Evolutionary conservation across 2,113 vertebrate species (phyloP).

Genomic region (Noturus placidus): DNA sequence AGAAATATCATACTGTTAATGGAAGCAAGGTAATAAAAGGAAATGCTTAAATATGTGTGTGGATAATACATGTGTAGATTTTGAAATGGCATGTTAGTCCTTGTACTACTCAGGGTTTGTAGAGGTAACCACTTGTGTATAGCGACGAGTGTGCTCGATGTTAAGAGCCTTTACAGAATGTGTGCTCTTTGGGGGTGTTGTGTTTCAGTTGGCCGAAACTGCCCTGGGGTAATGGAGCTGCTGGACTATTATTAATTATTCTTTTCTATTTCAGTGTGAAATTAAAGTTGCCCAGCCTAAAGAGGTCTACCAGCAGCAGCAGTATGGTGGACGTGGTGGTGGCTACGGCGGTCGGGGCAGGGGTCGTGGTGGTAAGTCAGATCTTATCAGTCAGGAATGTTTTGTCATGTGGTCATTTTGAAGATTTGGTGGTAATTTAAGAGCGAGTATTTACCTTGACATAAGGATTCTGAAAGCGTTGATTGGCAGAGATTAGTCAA

Average conservation of each 20-base stretch:
- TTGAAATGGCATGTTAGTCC: background rate
- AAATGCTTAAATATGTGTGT: background rate
- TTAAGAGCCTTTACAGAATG: background rate
- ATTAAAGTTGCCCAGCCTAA: constrained; percentile 98
- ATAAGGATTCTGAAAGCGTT: background rate
- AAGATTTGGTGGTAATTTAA: background rate
- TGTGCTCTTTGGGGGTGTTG: background rate
- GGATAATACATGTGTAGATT: background rate
- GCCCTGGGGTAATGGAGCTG: background rate
- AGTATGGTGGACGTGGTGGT: constrained; percentile 83
- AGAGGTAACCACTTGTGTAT: background rate
- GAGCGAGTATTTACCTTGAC: background rate
- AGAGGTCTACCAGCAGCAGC: constrained; percentile 98
- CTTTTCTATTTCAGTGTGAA: constrained; percentile 83
- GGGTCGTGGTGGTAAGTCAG: constrained; percentile 80
- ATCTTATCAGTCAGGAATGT: background rate
- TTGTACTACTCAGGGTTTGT: background rate
- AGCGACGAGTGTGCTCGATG: background rate
- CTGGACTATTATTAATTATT: constrained; percentile 35
- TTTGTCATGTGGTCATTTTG: background rate
- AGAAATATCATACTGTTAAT: constrained; percentile 93
- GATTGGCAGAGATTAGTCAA: background rate
- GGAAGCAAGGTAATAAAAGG: constrained; percentile 87
- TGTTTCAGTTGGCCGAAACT: background rate
- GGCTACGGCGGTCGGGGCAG: constrained; percentile 75